Base-by-base conservation (phyloP, 2,113 vertebrate species). In the Alaudala cheleensis region DNA sequence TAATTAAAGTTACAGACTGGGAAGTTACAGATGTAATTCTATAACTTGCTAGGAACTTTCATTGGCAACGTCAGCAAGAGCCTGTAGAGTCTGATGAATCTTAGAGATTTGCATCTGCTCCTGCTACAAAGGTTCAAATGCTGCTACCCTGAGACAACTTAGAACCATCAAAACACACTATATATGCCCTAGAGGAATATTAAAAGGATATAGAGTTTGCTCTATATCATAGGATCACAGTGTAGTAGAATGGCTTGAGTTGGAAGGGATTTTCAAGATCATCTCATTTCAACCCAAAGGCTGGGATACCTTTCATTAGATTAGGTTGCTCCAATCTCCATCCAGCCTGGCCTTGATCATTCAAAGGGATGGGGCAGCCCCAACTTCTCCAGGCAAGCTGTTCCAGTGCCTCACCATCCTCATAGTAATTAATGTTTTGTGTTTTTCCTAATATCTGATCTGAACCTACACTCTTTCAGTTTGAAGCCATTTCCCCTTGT, bases 71-170 rank as follows among this genome's bases (percentile, higher is more conserved):
- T 44, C 7, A 20, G 1, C 1, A 1, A 67, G 17, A 37, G 23
- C 16, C 12, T 77, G 24, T 14, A 1, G 3, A 62, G n/a, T 21
- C 17, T 61, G 16, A 49, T 64, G 28, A 67, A 67, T 25, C 5
- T 11, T 42, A 39, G 7, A 29, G 39, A 8, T 72, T 22, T 24
- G 17, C 16, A 76, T 57, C 17, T 0, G 0, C 40, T 80, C 17
- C 6, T 66, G 31, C 20, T 37, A 18, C 9, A 3, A 21, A 78
- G 5, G 7, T 20, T 56, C 17, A 90, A 71, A 76, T 44, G 45
- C 2, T 66, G 31, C 47, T n/a, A 6, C 0, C 0, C 26, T 9
- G 3, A 62, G 14, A 44, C 9, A 44, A 42, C 2, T 71, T 42
- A 62, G 42, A 62, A 42, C 17, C 23, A 51, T 37, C 51, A 76